Evolutionary conservation across 2,113 vertebrate species (phyloP), one percentile per base, ranked within the genome.

Genomic region (Burhinus oedicnemus): DNA sequence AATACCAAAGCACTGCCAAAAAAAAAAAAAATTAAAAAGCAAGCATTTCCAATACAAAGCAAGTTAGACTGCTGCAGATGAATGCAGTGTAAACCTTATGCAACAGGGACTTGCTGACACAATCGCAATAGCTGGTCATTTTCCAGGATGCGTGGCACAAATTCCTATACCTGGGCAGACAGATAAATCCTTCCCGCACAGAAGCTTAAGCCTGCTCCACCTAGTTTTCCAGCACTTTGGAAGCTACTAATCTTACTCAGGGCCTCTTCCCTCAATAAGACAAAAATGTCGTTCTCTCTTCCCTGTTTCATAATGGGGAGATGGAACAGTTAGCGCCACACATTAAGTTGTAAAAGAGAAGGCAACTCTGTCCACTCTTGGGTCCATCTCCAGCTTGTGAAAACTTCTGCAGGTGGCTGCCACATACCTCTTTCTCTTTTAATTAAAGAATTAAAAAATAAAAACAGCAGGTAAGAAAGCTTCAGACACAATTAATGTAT

Each of bases 281-380:
- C 10, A 61, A 49, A 55, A 4, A 11, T 2, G 3, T 23, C 8
- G 4, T 55, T 55, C 55, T 62, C 47, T 62, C 49, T 32, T 66
- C 20, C 42, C 47, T 30, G 30, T 66, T 62, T 62, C 15, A 7
- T 11, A 38, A 32, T 0, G 25, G 32, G 32, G 52, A 65, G 45
- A 44, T 19, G 27, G 21, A 81, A 86, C 0, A 0, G 47, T 49
- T 16, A 72, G 42, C 1, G 1, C 29, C 18, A 29, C 40, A 13
- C 0, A 3, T 40, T 34, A 54, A 13, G 38, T 11, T 42, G 10
- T 61, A 12, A 76, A 64, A 72, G 42, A 64, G 42, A 69, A 54
- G 62, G 49, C n/a, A 65, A 34, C n/a, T 85, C n/a, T 70, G 60
- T 40, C 55, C 66, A 52, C 11, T 20, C 34, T 16, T 71, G 75